Percentiles rank a stretch among this genome's conserved stretches.
These are phyloP conservation scores for Ateles fusciceps DNA, from an alignment of 2,797 vertebrate genomes.

Conservation along the genomic window DNA sequence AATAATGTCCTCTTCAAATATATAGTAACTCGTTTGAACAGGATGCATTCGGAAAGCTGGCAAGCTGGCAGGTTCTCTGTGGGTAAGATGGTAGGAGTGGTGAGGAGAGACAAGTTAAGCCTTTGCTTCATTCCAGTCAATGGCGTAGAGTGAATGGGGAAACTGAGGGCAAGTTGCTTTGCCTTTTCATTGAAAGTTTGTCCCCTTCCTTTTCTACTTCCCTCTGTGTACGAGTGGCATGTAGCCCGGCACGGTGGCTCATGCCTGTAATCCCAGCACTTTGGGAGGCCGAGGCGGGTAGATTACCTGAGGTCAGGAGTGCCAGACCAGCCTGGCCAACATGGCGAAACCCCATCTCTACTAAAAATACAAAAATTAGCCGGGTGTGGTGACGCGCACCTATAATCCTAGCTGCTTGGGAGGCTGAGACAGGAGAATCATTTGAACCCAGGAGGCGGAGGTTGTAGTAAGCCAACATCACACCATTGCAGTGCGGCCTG, in stretches of 20 bases:
- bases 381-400: no score
- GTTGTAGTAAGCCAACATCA: no score
- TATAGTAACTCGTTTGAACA: neutral
- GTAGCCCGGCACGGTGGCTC: fast-evolving
- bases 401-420: no score
- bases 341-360: no score
- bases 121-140: neutral
- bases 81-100: neutral
- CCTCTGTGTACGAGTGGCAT: neutral
- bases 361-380: no score
- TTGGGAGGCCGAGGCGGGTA: neutral
- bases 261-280: neutral
- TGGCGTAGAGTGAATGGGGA: neutral
- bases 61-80: neutral
- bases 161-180: neutral
- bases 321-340: no score
- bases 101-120: neutral
- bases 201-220: neutral
- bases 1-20: neutral
- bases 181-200: neutral
- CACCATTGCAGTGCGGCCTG: no score
- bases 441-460: no score
- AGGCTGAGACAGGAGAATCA: no score
- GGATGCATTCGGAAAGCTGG: neutral
- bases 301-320: no score